A percentile compares a stretch with the other conserved stretches of the same genome.
Evolutionary conservation across 2,797 vertebrate species (phyloP).

Genomic region (Okamejei kenojei): DNA sequence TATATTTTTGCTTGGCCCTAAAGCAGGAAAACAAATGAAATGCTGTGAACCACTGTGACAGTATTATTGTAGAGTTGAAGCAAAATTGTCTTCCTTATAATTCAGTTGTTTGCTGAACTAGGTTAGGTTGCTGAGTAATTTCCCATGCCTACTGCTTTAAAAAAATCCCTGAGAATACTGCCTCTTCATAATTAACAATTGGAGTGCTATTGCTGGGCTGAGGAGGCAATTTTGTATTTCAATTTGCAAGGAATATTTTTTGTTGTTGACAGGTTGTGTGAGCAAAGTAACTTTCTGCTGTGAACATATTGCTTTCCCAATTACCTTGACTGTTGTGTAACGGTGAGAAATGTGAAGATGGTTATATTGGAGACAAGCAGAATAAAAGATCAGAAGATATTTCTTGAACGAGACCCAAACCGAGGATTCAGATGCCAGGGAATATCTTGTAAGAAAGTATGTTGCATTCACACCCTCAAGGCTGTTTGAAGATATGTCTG

Average conservation of each 20-base stretch:
- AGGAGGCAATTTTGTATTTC: not conserved
- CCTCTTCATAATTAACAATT: not conserved
- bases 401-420: not conserved
- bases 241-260: not conserved
- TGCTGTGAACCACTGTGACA: not conserved
- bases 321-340: not conserved
- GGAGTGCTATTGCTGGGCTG: not conserved
- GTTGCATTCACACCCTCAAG: not conserved
- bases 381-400: not conserved
- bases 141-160: not conserved
- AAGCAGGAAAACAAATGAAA: not conserved
- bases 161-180: not conserved
- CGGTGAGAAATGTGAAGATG: not conserved
- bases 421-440: not conserved
- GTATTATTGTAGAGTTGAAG: not conserved
- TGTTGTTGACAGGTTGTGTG: not conserved
- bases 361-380: not conserved
- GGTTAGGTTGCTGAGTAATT: not conserved
- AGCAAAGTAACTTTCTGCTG: not conserved
- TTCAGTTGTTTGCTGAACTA: too few relatives aligned
- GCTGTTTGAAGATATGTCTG: not conserved
- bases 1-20: not conserved
- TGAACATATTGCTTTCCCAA: not conserved
- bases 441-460: not conserved
- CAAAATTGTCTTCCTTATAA: not conserved